phyloP scores from a whole-genome alignment of 2,797 vertebrate species.

The Cebuella pygmaea region DNA sequence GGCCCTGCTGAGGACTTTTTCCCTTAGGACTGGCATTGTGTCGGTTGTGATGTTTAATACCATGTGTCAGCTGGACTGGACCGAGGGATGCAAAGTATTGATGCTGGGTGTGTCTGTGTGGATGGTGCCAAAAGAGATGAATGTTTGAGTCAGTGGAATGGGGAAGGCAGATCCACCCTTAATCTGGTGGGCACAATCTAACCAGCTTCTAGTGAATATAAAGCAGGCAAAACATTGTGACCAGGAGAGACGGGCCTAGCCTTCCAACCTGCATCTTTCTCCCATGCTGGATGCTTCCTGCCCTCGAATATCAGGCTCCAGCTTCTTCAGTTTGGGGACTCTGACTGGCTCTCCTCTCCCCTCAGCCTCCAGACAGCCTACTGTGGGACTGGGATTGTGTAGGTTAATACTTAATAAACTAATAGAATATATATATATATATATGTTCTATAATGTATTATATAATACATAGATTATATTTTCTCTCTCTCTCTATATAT shows the following conservation, averaged over 20 bases:
- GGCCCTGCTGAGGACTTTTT: not conserved
- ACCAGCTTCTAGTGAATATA: not conserved
- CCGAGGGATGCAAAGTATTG: not conserved
- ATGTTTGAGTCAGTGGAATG: not conserved
- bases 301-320: not conserved
- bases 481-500: not conserved
- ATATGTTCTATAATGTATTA: too few relatives aligned
- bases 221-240: not conserved
- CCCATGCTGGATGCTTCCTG: not conserved
- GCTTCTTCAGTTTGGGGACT: not conserved
- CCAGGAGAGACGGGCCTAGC: not conserved
- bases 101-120: not conserved
- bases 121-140: not conserved
- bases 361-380: not conserved
- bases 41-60: not conserved
- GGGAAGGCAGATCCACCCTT: too few relatives aligned
- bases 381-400: not conserved
- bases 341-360: not conserved
- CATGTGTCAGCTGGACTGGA: not conserved
- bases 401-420: not conserved
- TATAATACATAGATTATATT: too few relatives aligned
- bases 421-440: too few relatives aligned
- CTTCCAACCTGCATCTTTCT: not conserved
- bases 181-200: not conserved
- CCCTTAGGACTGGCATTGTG: not conserved